Base-by-base conservation (phyloP, 2,797 vertebrate genomes). In the Tenualosa thibaudeaui region DNA sequence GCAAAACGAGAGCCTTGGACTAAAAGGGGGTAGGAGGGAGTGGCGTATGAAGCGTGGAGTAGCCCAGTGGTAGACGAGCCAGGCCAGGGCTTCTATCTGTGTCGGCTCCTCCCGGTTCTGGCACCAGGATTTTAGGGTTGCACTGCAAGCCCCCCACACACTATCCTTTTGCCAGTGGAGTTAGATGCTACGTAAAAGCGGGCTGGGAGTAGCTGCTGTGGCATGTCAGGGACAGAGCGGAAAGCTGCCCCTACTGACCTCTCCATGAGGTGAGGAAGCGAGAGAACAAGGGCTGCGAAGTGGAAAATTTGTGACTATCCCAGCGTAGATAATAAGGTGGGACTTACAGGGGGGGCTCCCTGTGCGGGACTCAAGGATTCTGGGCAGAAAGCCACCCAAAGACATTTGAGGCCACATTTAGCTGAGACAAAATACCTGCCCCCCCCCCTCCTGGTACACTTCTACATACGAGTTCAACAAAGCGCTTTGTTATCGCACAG, bases 1-100 rank as follows among this genome's bases (percentile, higher is more conserved):
- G 86, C 86, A 85, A 84, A 87, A 86, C 49, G 4, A 40, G 81
- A 82, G 84, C 40, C 62, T 81, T 46, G 54, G 82, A 84, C 81
- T n/a, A 43, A 54, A 86, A 81, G 51, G 40, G 53, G 46, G 50
- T n/a, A 19, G 51, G 81, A 68, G 83, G 58, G 50, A 54, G 53
- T 54, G 46, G 50, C 0, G 40, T 81, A 49, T 24, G 37, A 50
- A 82, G 53, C 13, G 43, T 54, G 56, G 17, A 46, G 58, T 15
- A 50, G 81, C 68, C 84, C 82, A 19, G 68, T 75, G 15, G 31
- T 17, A 43, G 68, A 17, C 37, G 62, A 75, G 68, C 37, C 37
- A 43, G 68, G 40, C 68, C 31, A 43, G 68, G 37, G 37, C 37
- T 37, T 40, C 68, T 17, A 40, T n/a, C 56, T 43, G 31, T 37